phyloP scores from a whole-genome alignment of 1,140 invertebrate species.

The Laupala kohalensis region DNA sequence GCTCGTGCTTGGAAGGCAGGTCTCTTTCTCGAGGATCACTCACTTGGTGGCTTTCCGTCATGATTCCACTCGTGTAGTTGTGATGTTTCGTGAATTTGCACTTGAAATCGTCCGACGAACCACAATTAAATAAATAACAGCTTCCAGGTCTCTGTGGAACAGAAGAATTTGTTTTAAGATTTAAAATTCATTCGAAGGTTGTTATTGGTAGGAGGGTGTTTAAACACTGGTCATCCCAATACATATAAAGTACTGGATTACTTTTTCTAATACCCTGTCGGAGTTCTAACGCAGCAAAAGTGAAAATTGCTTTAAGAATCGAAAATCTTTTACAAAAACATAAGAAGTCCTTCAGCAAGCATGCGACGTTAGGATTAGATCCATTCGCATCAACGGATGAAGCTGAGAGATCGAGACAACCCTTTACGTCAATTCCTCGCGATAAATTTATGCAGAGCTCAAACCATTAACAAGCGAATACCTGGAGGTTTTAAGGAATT shows the following conservation, averaged over 20 bases:
- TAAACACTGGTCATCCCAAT: no score
- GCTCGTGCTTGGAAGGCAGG: constrained; percentile 61
- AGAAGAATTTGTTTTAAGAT: no score
- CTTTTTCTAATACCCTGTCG: neutral
- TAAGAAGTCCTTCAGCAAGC: no score
- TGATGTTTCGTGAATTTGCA: constrained; percentile 83
- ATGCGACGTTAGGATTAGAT: no score
- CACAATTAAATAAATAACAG: constrained; percentile 87
- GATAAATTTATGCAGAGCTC: no score
- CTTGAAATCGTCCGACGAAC: constrained; percentile 72
- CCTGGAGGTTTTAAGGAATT: no score
- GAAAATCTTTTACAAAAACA: neutral
- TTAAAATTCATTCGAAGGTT: constrained; percentile 2
- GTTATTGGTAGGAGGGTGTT: no score
- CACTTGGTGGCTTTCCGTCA: constrained; percentile 47
- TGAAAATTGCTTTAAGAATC: neutral
- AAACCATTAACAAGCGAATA: no score
- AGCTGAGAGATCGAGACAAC: no score
- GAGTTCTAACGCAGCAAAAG: neutral
- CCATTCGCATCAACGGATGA: no score
- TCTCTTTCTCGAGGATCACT: constrained; percentile 54
- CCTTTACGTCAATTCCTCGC: no score
- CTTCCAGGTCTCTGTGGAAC: constrained; percentile 72
- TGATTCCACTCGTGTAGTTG: constrained; percentile 77
- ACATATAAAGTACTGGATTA: neutral